phyloP scores from a whole-genome alignment of 2,797 vertebrate species.

The Sebastiscus tertius region DNA sequence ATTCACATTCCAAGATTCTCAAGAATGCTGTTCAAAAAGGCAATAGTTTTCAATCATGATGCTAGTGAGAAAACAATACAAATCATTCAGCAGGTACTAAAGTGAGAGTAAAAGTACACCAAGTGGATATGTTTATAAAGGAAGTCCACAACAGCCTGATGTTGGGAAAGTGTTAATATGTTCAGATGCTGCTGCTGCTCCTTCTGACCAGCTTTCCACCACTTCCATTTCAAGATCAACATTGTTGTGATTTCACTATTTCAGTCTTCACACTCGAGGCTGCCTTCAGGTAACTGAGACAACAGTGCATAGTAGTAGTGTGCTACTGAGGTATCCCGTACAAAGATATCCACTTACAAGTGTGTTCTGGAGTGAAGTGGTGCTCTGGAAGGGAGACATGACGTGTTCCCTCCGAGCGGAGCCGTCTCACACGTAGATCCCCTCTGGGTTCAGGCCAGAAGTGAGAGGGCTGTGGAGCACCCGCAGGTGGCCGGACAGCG shows the following conservation, averaged over 20 bases:
- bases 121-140: slow-evolving; percentile 58
- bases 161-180: slow-evolving; percentile 24
- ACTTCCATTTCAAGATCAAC: slow-evolving; percentile 11
- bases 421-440: slow-evolving; percentile 93
- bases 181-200: slow-evolving; percentile 18
- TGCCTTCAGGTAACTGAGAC: slow-evolving; percentile 26
- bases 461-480: slow-evolving; percentile 91
- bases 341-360: slow-evolving; percentile 48
- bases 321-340: slow-evolving; percentile 68
- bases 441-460: slow-evolving; percentile 95
- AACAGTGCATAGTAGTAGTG: slow-evolving; percentile 70
- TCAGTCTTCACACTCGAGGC: slow-evolving; percentile 29
- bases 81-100: slow-evolving; percentile 71
- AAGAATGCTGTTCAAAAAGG: slow-evolving; percentile 68
- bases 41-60: slow-evolving; percentile 57
- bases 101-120: slow-evolving; percentile 59
- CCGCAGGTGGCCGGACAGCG: slow-evolving; percentile 89
- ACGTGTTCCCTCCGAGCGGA: not conserved
- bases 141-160: slow-evolving; percentile 32
- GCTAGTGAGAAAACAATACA: slow-evolving; percentile 54
- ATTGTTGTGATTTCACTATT: slow-evolving; percentile 3
- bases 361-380: slow-evolving; percentile 33
- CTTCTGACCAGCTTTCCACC: not conserved
- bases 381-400: not conserved
- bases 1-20: slow-evolving; percentile 62